Evolutionary conservation across 2,113 vertebrate genomes (phyloP).

Genomic region (Aptenodytes patagonicus): DNA sequence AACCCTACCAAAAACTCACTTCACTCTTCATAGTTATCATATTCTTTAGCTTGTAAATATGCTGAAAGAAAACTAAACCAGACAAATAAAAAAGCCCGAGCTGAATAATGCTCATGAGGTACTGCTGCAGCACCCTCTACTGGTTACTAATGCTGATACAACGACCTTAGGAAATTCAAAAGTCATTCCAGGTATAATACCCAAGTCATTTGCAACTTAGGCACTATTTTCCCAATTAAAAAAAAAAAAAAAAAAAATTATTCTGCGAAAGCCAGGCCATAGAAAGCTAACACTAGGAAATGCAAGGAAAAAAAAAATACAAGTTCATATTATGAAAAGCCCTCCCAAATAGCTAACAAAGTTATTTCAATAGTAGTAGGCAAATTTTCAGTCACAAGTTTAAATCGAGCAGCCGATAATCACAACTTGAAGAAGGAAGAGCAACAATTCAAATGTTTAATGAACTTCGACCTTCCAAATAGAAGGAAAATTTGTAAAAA

Average conservation of each 20-base stretch:
- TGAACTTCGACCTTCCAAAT: not conserved
- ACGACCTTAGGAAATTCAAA: not conserved
- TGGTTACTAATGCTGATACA: not conserved
- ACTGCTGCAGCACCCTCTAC: not conserved
- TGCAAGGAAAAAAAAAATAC: accelerated
- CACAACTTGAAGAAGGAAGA: not conserved
- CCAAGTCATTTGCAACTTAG: too few relatives aligned
- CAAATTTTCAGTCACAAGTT: not conserved
- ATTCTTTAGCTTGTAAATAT: not conserved
- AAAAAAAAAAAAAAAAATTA: not conserved
- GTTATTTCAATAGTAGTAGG: not conserved
- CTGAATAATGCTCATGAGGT: not conserved
- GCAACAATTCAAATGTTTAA: constrained; percentile 16
- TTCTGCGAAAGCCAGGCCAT: not conserved
- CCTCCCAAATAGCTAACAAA: not conserved
- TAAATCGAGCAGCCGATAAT: not conserved
- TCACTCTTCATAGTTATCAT: accelerated
- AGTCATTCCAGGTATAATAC: not conserved
- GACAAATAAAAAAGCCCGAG: too few relatives aligned
- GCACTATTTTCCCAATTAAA: not conserved
- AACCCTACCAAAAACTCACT: not conserved
- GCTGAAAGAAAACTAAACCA: not conserved
- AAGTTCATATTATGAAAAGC: accelerated
- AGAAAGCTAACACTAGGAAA: not conserved
- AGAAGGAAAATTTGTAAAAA: not conserved